Base-by-base conservation (phyloP, 2,888 invertebrate genomes). In the Polymixis lichenea region DNA sequence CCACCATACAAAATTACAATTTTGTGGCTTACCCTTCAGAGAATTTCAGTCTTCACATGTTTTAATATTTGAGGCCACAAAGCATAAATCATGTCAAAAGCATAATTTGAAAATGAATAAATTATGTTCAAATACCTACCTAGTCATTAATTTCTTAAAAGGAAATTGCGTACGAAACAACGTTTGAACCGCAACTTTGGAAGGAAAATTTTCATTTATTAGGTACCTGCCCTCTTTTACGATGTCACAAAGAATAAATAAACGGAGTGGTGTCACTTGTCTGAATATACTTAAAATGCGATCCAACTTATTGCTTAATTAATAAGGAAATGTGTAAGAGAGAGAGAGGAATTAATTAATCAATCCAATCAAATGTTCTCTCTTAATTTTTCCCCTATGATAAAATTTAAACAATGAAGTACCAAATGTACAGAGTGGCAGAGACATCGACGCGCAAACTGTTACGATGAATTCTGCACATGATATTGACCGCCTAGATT, bases 41-140 rank as follows among this genome's bases (percentile, higher is more conserved):
- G 8, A 28, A 22, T 22, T 32, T 49, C 15, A 43, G 28, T 2
- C 11, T 43, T 0, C 6, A 22, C 22, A 1, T 38, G 25, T 46
- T 75, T 56, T 19, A 56, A 49, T 56, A 19, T 77, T 68, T 15
- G 11, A 25, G 17, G 2, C 13, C 17, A 5, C 8, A 38, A 17
- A 25, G 25, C 22, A 53, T 79, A 60, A 80, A 80, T 73, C 62
- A 56, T 32, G 43, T n/a, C 56, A 58, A 80, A 46, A 49, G 15
- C 51, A 64, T 64, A 80, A 77, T 77, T 80, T 73, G 25, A 62
- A 80, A 64, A 74, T 64, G 17, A 56, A 80, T 80, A 64, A 51
- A 51, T 80, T n/a, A 51, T 64, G 73, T 55, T 43, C 4, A 80
- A 62, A 76, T 58, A 49, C 25, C 13, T 58, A 49, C 25, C 13